Conservation (phyloP, 2,797 vertebrate genomes). For the Hyperoplus lanceolatus region DNA sequence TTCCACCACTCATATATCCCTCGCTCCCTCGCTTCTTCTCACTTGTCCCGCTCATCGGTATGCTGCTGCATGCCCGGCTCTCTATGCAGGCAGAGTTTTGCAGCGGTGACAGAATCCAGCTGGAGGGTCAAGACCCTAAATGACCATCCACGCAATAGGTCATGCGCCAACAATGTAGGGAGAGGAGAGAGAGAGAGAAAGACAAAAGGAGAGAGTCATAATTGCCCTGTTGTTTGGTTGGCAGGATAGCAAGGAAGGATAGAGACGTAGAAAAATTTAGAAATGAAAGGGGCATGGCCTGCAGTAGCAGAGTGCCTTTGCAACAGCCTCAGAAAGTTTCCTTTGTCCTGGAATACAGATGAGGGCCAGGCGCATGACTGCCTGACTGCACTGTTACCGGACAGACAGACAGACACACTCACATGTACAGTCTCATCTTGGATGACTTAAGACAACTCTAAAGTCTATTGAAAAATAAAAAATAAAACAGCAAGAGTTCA, state of each 20-base stretch:
- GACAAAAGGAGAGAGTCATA: constrained; percentile 42
- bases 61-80: constrained; percentile 71
- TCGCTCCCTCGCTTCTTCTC: constrained; percentile 19
- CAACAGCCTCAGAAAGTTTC: constrained; percentile 64
- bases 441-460: constrained; percentile 50
- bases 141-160: constrained; percentile 72
- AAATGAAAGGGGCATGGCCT: constrained; percentile 41
- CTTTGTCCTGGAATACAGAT: constrained; percentile 73
- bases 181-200: constrained; percentile 22
- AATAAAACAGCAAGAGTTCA: constrained; percentile 35
- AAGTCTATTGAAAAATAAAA: constrained; percentile 24
- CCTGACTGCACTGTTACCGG: constrained; percentile 40
- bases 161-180: constrained; percentile 60
- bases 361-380: constrained; percentile 41
- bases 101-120: constrained; percentile 74
- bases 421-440: constrained; percentile 28
- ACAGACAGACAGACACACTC: constrained; percentile 34
- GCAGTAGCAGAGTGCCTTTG: constrained; percentile 57
- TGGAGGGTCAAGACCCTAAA: constrained; percentile 75
- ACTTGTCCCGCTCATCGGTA: constrained; percentile 76
- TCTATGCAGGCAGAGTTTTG: constrained; percentile 78
- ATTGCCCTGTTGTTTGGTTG: constrained; percentile 48
- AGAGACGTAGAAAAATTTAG: constrained; percentile 19
- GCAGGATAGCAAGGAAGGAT: constrained; percentile 19
- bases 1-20: constrained; percentile 27